These are phyloP conservation scores for Eristalis pertinax DNA, from an alignment of 2,888 invertebrate genomes.

Conservation along the genomic window DNA sequence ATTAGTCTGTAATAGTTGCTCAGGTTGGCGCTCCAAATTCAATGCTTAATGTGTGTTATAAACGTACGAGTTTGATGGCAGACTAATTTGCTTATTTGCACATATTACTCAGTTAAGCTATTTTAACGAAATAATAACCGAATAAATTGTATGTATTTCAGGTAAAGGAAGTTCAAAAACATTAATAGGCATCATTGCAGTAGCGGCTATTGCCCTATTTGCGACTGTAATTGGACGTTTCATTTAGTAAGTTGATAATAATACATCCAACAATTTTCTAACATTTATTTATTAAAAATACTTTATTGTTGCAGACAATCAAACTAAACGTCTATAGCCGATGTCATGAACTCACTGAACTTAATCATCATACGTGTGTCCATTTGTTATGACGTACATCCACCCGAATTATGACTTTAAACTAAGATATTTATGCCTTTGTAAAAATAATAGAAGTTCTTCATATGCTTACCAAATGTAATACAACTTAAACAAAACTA, in stretches of 20 bases:
- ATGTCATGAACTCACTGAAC: neutral
- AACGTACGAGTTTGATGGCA: neutral
- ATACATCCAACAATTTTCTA: neutral
- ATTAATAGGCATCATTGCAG: conserved; percentile 74
- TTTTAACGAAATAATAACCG: neutral
- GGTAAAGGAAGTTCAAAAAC: conserved; percentile 54
- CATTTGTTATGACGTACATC: neutral
- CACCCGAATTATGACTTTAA: neutral
- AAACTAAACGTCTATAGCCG: neutral
- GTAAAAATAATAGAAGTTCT: neutral
- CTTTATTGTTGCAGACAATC: conserved; percentile 20
- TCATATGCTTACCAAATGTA: neutral
- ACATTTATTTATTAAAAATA: neutral
- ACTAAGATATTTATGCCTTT: neutral
- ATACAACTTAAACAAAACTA: neutral
- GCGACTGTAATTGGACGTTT: conserved; percentile 74
- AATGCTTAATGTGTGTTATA: neutral
- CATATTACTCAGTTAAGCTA: neutral
- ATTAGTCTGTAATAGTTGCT: too few relatives aligned
- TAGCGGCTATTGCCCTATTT: conserved; percentile 75
- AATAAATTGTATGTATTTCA: neutral
- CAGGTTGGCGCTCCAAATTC: too few relatives aligned
- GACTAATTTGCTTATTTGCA: conserved; percentile 34
- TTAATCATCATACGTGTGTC: neutral
- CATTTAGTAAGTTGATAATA: conserved; percentile 75